Conservation (phyloP, 2,888 invertebrate genomes). For the Cephus pygmeus region DNA sequence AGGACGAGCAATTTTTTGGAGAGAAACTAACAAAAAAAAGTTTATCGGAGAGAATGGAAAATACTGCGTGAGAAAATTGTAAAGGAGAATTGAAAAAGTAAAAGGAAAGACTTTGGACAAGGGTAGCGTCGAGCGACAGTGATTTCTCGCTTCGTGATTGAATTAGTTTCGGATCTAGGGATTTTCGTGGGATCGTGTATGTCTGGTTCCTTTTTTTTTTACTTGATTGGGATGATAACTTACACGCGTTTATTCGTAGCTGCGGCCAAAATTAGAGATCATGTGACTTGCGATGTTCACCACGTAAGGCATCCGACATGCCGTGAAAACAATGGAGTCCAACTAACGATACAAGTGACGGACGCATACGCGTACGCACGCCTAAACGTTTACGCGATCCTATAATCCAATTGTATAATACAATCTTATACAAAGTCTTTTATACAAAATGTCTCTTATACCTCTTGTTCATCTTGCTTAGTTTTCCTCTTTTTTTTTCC, state of each 20-base stretch:
- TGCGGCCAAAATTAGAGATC: not conserved
- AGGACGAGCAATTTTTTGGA: not conserved
- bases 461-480: conserved; percentile 8
- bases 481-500: conserved; percentile 23
- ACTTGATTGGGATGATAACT: not conserved
- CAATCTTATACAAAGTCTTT: conserved; percentile 58
- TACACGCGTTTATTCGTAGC: not conserved
- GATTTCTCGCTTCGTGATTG: not conserved
- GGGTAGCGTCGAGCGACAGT: not conserved
- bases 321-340: conserved; percentile 1
- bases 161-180: not conserved
- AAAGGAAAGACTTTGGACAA: not conserved
- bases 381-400: conserved; percentile 18
- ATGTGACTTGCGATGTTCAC: not conserved
- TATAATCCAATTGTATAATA: conserved; percentile 36
- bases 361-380: conserved; percentile 29
- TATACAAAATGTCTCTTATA: conserved; percentile 51
- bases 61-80: not conserved
- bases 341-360: conserved; percentile 17
- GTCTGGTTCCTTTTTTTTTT: not conserved
- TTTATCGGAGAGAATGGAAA: not conserved
- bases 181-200: not conserved
- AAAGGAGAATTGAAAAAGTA: not conserved
- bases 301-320: not conserved
- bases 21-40: not conserved